Evolutionary conservation across 2,888 invertebrate species (phyloP), one percentile per base, ranked within the genome.

Genomic region (Hypolimnas misippus): DNA sequence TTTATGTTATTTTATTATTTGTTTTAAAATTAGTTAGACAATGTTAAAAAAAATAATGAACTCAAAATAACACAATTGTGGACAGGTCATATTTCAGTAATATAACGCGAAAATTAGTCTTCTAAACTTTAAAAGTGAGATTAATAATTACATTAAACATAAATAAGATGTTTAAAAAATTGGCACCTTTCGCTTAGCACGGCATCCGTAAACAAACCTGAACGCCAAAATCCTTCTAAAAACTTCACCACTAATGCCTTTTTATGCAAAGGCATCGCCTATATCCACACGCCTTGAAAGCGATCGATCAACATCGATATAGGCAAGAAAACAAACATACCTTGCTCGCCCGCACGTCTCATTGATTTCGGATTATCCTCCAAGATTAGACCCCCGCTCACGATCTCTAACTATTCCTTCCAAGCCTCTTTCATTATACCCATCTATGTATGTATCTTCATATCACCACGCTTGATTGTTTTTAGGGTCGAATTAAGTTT

Each of bases 291-390:
- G 55, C 17, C 21, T 49, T 50, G 42, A 53, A n/a, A 65, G 65
- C 66, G 67, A 68, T 70, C 70, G 68, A 68, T 72, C 71, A 72
- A 70, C 69, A 63, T 56, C 62, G 69, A 66, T 70, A 66, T 67
- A 69, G 64, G 69, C 70, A 62, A 63, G 66, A 65, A 64, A 67
- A 70, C 68, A 70, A 70, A 70, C 70, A 68, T 62, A 66, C 70
- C 73, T 67, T 65, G 57, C 66, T 58, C 62, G 66, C 57, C 62
- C 63, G 68, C 77, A 72, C 78, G 77, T 76, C 78, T 79, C 84
- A 86, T 86, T 84, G 85, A 81, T 80, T 82, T 74, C 74, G 84
- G 84, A 79, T 84, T 85, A 86, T 83, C 83, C 81, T 68, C 62
- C 63, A 75, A 81, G 82, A 86, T 86, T 84, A 84, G 81, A 79